phyloP scores from a whole-genome alignment of 2,888 invertebrate genomes.

The Deilephila elpenor region DNA sequence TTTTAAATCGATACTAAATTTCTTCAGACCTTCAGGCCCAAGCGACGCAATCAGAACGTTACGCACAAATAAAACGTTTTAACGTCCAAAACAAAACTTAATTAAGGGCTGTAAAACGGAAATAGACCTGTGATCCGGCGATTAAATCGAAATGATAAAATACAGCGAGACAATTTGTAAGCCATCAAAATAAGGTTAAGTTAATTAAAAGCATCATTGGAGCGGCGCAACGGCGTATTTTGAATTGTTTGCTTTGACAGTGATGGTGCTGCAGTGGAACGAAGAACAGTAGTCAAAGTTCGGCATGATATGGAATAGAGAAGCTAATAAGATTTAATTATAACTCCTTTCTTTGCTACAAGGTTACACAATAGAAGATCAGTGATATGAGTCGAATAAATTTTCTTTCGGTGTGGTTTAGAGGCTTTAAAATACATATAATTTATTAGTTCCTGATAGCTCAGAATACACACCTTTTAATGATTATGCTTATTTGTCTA shows the following conservation, averaged over 20 bases:
- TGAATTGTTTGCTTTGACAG: slow-evolving; percentile 25
- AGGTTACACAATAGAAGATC: no score
- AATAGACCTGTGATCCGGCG: slow-evolving; percentile 38
- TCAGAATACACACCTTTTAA: no score
- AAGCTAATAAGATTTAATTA: no score
- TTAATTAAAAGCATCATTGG: slow-evolving; percentile 33
- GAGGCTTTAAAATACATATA: no score
- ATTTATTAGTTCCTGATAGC: no score
- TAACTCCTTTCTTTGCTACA: no score
- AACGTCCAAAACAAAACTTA: slow-evolving; percentile 37
- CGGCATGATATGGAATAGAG: background rate
- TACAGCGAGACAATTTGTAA: slow-evolving; percentile 19
- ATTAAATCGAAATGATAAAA: slow-evolving; percentile 40
- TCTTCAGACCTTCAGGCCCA: background rate
- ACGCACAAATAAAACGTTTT: slow-evolving; percentile 20
- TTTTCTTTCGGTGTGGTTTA: no score
- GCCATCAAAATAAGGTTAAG: slow-evolving; percentile 25
- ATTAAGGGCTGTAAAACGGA: slow-evolving; percentile 35
- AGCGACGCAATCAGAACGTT: background rate
- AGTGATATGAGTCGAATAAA: no score
- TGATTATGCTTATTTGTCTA: no score
- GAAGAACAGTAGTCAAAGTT: background rate
- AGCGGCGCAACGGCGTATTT: slow-evolving; percentile 16
- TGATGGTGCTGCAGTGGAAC: background rate
- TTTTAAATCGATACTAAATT: background rate